Evolutionary conservation across 2,888 invertebrate genomes (phyloP), one percentile per base, ranked within the genome.

Genomic region (Eutolmus rufibarbis): DNA sequence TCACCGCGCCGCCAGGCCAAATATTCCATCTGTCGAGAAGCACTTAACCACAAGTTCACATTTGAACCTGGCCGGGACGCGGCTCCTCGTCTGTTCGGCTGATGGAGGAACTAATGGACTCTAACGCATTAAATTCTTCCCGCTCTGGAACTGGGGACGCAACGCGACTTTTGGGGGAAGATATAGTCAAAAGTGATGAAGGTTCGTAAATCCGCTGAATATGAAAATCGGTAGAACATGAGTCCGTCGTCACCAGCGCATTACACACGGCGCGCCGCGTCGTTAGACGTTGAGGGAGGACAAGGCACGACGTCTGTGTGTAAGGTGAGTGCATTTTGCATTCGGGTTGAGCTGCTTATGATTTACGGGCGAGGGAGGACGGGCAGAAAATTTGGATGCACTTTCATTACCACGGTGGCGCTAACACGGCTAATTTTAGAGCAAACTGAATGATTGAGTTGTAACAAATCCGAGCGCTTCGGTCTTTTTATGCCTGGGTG

Each of bases 11-110:
- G 82, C 82, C 66, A 57, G 82, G 56, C 82, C 34, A 37, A 82
- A 82, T 82, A 82, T 57, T 82, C 82, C 82, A 82, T 82, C 82
- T 82, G 82, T 57, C 82, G 82, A 82, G 82, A 82, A 82, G 82
- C 82, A 82, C 82, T 82, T 82, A 82, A 82, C 82, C 82, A 82
- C 82, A 82, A 82, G 82, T 82, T 82, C 82, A 82, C 82, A 82
- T 82, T 82, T 82, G 82, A 82, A 82, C 82, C 82, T 37, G 57
- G 66, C 31, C 82, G 82, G 66, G 82, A 82, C 37, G 56, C 46
- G 19, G 31, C 82, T 66, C 37, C 82, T 82, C 37, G 82, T 66
- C 82, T 57, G 82, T 66, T 82, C 82, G 37, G 66, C 66, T 82
- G 82, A 82, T 82, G 66, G 82, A 57, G 66, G 82, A 82, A 82